Percentiles rank a stretch among this genome's conserved stretches.
phyloP scores from a whole-genome alignment of 2,113 vertebrate species.

The Pachycephala philippinensis region DNA sequence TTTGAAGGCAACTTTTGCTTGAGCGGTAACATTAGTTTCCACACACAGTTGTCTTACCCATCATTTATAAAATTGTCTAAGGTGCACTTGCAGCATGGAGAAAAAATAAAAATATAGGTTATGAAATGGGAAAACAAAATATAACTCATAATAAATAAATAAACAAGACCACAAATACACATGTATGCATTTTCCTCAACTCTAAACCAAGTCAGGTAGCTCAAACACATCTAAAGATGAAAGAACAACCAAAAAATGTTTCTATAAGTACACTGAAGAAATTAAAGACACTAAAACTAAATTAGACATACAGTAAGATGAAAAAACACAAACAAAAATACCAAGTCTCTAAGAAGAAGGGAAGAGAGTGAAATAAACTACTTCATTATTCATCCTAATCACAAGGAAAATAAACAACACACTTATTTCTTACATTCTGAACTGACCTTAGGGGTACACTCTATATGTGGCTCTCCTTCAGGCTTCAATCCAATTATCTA shows the following conservation, averaged over 20 bases:
- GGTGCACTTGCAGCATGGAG: conserved; percentile 86
- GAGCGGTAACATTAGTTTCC: conserved; percentile 33
- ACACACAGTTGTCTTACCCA: conserved; percentile 71
- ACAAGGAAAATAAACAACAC: not conserved
- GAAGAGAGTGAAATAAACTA: not conserved
- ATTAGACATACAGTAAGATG: not conserved
- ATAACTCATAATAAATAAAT: conserved; percentile 16
- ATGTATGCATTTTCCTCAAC: not conserved
- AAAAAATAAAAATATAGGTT: conserved; percentile 75
- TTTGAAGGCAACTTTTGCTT: conserved; percentile 13
- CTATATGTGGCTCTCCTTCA: conserved; percentile 80
- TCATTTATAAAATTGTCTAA: conserved; percentile 73
- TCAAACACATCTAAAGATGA: not conserved
- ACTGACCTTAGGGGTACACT: conserved; percentile 86
- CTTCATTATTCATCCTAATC: not conserved
- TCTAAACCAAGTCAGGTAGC: not conserved
- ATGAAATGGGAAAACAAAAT: conserved; percentile 65
- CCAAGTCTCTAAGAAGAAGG: not conserved
- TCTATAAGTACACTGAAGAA: not conserved
- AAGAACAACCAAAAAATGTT: not conserved
- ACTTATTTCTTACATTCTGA: conserved; percentile 11
- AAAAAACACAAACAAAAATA: not conserved
- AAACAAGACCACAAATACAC: not conserved
- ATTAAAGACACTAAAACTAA: conserved; percentile 10
- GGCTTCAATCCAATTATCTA: conserved; percentile 94